Conservation (phyloP, 2,113 vertebrate species). For the Channa argus region DNA sequence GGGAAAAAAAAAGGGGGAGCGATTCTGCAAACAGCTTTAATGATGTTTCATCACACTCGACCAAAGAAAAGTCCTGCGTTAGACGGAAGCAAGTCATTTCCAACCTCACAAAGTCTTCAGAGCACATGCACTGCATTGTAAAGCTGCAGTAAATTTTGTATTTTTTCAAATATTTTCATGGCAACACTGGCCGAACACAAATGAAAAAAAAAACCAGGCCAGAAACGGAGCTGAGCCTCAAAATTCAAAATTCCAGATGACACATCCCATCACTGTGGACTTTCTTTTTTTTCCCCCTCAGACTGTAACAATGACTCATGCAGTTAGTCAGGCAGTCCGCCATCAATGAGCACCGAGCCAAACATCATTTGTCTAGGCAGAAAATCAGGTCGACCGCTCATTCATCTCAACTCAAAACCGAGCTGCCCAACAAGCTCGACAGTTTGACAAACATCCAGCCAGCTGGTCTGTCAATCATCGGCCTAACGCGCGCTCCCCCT, state of each 20-base stretch:
- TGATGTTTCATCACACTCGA: neutral
- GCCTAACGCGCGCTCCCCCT: neutral
- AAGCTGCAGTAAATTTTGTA: no score
- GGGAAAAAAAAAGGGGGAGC: neutral
- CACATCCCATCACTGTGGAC: neutral
- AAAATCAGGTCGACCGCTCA: conserved; percentile 40
- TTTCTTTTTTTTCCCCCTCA: neutral
- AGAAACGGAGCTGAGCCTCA: no score
- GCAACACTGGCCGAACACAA: no score
- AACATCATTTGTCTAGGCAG: conserved; percentile 23
- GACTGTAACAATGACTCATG: conserved; percentile 43
- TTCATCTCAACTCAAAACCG: conserved; percentile 25
- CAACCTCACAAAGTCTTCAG: no score
- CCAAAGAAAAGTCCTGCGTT: neutral
- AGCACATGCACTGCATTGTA: no score
- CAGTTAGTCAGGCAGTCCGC: conserved; percentile 32
- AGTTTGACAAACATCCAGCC: conserved; percentile 27
- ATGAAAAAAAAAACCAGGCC: no score
- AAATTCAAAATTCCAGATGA: neutral
- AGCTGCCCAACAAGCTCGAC: conserved; percentile 14
- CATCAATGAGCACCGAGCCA: conserved; percentile 24
- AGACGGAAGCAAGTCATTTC: neutral
- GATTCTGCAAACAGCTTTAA: conserved; percentile 1
- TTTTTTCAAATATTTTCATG: no score
- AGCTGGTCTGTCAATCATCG: conserved; percentile 29